Percentiles rank a stretch among this genome's conserved stretches.
These are phyloP conservation scores for Epicauta chinensis DNA, from an alignment of 1,140 invertebrate species.

Conservation along the genomic window DNA sequence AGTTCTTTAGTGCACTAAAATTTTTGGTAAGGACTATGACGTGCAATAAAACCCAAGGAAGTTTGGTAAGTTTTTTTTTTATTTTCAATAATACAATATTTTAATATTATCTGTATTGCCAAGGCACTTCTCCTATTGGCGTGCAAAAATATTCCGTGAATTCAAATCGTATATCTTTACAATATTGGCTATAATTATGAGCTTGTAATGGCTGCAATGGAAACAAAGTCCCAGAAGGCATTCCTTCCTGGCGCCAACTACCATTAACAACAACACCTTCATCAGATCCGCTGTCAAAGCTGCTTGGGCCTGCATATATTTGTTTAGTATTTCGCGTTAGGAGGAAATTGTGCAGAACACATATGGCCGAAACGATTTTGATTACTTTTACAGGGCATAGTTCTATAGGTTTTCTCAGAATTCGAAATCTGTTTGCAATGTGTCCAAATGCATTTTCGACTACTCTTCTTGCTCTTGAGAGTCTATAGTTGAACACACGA, in stretches of 20 bases:
- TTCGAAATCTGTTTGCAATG: slow-evolving; percentile 34
- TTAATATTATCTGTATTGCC: too few species aligned
- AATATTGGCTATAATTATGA: slow-evolving; percentile 11
- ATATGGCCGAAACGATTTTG: slow-evolving; percentile 13
- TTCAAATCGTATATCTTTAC: too few species aligned
- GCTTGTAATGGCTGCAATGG: background rate
- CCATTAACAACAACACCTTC: too few species aligned
- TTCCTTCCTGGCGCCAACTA: slow-evolving; percentile 10
- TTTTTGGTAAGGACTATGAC: too few species aligned
- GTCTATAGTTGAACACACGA: slow-evolving; percentile 43
- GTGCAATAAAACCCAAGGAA: too few species aligned
- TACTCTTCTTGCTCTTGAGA: slow-evolving; percentile 38
- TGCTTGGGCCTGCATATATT: slow-evolving; percentile 11
- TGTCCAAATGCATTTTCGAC: slow-evolving; percentile 43
- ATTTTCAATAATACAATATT: too few species aligned
- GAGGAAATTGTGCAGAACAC: slow-evolving; percentile 21
- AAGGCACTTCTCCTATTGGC: too few species aligned
- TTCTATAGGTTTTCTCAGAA: slow-evolving; percentile 20
- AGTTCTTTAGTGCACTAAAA: too few species aligned
- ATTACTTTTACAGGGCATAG: slow-evolving; percentile 17
- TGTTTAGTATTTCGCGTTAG: slow-evolving; percentile 6
- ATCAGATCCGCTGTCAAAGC: slow-evolving; percentile 16
- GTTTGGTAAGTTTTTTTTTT: too few species aligned
- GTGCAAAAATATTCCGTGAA: too few species aligned
- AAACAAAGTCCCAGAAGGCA: background rate